phyloP scores from a whole-genome alignment of 2,888 invertebrate genomes.

The Apomyelois bistriatella region DNA sequence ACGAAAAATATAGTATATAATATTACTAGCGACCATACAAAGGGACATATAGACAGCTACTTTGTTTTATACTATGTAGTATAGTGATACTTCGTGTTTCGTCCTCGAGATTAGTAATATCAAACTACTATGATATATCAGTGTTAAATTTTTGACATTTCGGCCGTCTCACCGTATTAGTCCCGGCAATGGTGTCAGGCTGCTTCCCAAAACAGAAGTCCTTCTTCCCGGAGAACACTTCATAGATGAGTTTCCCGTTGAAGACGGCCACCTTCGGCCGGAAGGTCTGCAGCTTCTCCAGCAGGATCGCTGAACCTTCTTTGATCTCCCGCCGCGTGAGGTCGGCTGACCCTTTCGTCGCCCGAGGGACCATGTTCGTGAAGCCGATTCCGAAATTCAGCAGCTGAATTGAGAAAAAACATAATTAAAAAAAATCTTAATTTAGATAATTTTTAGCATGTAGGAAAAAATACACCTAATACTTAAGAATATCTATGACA shows the following conservation, averaged over 20 bases:
- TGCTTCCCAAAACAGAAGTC: constrained; percentile 98
- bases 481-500: no score
- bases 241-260: constrained; percentile 99
- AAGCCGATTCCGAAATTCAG: constrained; percentile 97
- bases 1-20: no score
- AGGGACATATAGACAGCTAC: no score
- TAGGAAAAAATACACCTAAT: no score
- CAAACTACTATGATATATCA: no score
- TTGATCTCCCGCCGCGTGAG: constrained; percentile 95
- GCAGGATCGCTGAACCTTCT: constrained; percentile 92
- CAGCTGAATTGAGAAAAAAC: constrained; percentile 60
- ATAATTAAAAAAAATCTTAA: neutral
- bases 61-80: no score
- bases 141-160: no score
- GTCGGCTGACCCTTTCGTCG: constrained; percentile 97
- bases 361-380: constrained; percentile 97
- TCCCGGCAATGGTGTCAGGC: constrained; percentile 95
- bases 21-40: no score
- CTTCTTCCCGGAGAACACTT: constrained; percentile 98
- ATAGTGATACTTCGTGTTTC: no score
- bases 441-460: no score
- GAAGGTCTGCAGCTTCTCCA: constrained; percentile 94
- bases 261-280: constrained; percentile 98
- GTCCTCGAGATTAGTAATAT: no score
- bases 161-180: constrained; percentile 88